Evolutionary conservation across 2,113 vertebrate genomes (phyloP).

Genomic region (Jacana jacana): DNA sequence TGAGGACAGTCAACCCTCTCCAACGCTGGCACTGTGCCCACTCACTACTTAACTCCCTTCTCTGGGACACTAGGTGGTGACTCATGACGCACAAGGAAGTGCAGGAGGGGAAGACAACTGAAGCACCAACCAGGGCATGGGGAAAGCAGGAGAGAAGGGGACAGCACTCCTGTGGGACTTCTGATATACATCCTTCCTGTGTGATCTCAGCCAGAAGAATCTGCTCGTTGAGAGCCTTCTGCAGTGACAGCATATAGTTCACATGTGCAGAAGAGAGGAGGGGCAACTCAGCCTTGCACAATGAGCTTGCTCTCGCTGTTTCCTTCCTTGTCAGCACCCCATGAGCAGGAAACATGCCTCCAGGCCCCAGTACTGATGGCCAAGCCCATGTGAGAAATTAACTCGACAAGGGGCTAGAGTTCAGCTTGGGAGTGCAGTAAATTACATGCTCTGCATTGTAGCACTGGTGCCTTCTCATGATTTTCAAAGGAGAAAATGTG

Average conservation of each 20-base stretch:
- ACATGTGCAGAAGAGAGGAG: not conserved
- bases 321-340: not conserved
- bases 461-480: not conserved
- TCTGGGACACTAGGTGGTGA: too few species aligned
- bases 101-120: too few species aligned
- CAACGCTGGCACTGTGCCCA: too few species aligned
- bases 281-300: not conserved
- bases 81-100: too few species aligned
- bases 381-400: not conserved
- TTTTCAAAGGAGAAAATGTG: not conserved
- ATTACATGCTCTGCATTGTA: not conserved
- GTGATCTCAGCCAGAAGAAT: not conserved
- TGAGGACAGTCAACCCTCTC: too few species aligned
- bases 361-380: not conserved
- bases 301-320: accelerated
- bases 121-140: too few species aligned
- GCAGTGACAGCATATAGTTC: not conserved
- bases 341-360: not conserved
- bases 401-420: not conserved
- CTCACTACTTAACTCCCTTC: too few species aligned
- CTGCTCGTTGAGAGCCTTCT: not conserved
- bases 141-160: too few species aligned
- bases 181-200: not conserved
- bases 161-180: too few species aligned
- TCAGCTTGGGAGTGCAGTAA: not conserved